These are phyloP conservation scores for Metellina segmentata DNA, from an alignment of 2,888 invertebrate species.

Conservation along the genomic window DNA sequence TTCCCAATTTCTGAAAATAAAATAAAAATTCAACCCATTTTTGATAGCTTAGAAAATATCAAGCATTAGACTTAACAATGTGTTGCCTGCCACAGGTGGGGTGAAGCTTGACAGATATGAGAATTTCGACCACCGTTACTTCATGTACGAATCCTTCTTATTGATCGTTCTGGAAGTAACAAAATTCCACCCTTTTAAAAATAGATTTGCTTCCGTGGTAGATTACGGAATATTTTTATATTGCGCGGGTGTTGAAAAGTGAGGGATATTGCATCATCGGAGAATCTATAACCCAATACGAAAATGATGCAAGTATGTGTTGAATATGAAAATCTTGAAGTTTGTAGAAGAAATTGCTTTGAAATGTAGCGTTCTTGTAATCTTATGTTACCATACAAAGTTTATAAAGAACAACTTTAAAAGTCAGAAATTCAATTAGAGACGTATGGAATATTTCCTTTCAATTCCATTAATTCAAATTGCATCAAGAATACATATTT, in stretches of 20 bases:
- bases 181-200: not conserved
- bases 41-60: not conserved
- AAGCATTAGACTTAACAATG: not conserved
- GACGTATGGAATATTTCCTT: no score
- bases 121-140: not conserved
- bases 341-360: not conserved
- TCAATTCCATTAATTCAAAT: no score
- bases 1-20: not conserved
- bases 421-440: no score
- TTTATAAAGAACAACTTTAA: no score
- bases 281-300: not conserved
- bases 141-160: not conserved
- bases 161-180: not conserved
- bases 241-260: not conserved
- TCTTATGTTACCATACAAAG: no score
- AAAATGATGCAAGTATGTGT: not conserved
- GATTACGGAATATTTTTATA: not conserved
- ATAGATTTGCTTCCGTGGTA: not conserved
- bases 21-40: not conserved
- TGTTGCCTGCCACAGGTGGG: not conserved
- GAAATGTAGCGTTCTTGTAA: no score
- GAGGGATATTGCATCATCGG: not conserved
- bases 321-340: not conserved
- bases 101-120: not conserved
- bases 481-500: no score